Conservation (phyloP, 2,888 invertebrate genomes). For the Gnatocerus cornutus region DNA sequence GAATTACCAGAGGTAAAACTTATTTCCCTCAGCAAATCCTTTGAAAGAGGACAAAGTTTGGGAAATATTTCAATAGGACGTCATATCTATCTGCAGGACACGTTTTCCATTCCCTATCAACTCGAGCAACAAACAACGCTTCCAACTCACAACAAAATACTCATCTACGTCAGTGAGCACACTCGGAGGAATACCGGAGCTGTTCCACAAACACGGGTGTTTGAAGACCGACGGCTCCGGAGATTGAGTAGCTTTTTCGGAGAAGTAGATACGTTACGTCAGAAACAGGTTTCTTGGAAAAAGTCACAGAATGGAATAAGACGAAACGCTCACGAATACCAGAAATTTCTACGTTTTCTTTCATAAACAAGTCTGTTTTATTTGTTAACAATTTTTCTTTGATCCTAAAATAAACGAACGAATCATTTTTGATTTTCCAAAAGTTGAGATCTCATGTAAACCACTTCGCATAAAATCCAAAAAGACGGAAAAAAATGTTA, state of each 20-base stretch:
- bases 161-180: conserved; percentile 53
- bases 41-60: conserved; percentile 53
- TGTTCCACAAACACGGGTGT: conserved; percentile 35
- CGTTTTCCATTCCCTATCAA: conserved; percentile 61
- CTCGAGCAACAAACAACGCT: conserved; percentile 58
- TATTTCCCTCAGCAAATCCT: conserved; percentile 53
- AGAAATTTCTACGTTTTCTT: neutral
- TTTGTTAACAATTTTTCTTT: too few relatives aligned
- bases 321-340: neutral
- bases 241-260: conserved; percentile 45
- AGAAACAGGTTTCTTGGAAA: conserved; percentile 13
- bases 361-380: too few relatives aligned
- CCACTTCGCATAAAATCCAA: too few relatives aligned
- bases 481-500: too few relatives aligned
- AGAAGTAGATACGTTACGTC: conserved; percentile 22
- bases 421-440: too few relatives aligned
- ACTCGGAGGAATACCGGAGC: conserved; percentile 40
- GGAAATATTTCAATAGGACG: conserved; percentile 55
- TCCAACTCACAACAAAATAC: conserved; percentile 59
- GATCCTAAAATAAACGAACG: too few relatives aligned
- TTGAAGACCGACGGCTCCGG: conserved; percentile 42
- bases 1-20: conserved; percentile 52
- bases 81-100: conserved; percentile 60
- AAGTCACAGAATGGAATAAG: neutral
- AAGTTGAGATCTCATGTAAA: too few relatives aligned